Evolutionary conservation across 2,113 vertebrate genomes (phyloP).

Genomic region (Prunella himalayana): DNA sequence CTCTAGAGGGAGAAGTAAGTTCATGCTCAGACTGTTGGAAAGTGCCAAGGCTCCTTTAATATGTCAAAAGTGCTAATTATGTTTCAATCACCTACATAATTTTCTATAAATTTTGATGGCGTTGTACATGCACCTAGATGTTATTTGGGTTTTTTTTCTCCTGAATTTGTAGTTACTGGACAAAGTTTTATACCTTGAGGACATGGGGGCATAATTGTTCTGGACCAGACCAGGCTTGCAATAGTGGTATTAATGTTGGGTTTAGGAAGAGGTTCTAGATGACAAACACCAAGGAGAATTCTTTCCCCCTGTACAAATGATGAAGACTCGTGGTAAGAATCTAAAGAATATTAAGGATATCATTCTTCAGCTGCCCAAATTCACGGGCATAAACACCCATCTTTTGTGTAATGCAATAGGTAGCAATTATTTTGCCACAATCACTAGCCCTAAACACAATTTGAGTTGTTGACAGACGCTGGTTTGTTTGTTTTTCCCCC

Average conservation of each 20-base stretch:
- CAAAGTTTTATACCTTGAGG: background rate
- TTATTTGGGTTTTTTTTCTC: background rate
- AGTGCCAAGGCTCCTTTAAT: background rate
- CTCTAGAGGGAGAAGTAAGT: conserved; percentile 58
- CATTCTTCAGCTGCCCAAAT: background rate
- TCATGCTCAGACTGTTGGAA: background rate
- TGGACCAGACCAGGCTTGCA: background rate
- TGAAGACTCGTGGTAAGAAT: background rate
- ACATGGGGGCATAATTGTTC: background rate
- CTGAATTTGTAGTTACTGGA: background rate
- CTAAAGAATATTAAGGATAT: background rate
- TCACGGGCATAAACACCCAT: background rate
- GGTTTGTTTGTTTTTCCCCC: rapidly evolving
- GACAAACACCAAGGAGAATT: background rate
- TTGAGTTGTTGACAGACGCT: background rate
- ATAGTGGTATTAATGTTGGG: background rate
- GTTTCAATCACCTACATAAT: background rate
- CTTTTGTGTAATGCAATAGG: background rate
- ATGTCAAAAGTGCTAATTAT: background rate
- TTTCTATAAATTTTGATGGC: background rate
- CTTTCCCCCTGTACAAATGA: rapidly evolving
- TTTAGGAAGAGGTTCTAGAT: background rate
- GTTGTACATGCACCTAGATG: background rate
- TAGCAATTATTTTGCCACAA: background rate
- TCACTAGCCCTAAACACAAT: background rate